Conservation (phyloP, 2,888 invertebrate genomes). For the Orthosia incerta region DNA sequence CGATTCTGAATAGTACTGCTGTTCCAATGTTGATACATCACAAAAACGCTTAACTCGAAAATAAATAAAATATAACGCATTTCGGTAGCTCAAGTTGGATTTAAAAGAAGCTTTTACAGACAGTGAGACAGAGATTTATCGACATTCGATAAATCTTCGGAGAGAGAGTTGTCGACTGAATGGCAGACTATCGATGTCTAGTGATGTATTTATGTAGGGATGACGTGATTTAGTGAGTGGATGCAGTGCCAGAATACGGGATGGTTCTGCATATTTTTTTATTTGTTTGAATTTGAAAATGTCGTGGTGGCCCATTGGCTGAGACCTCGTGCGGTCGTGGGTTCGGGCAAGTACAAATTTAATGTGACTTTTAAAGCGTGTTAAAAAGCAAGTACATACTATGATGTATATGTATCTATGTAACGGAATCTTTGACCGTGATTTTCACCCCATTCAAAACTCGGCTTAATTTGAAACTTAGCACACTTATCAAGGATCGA, state of each 20-base stretch:
- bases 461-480: no score
- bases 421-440: no score
- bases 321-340: no score
- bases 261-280: conserved; percentile 12
- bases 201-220: conserved; percentile 43
- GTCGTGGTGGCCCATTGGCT: no score
- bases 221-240: conserved; percentile 43
- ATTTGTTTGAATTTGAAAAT: not conserved
- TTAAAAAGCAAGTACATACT: no score
- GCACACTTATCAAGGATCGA: no score
- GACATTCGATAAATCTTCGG: conserved; percentile 51
- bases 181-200: conserved; percentile 44
- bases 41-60: not conserved
- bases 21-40: no score
- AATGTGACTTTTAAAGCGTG: no score
- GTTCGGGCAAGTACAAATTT: no score
- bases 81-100: conserved; percentile 21
- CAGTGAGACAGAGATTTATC: conserved; percentile 50
- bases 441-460: no score
- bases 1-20: no score
- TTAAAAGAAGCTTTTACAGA: conserved; percentile 42
- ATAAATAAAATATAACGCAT: conserved; percentile 36
- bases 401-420: no score
- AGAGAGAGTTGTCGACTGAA: conserved; percentile 56
- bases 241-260: conserved; percentile 8